Conservation (phyloP, 2,797 vertebrate species). For the Bovichtus diacanthus region DNA sequence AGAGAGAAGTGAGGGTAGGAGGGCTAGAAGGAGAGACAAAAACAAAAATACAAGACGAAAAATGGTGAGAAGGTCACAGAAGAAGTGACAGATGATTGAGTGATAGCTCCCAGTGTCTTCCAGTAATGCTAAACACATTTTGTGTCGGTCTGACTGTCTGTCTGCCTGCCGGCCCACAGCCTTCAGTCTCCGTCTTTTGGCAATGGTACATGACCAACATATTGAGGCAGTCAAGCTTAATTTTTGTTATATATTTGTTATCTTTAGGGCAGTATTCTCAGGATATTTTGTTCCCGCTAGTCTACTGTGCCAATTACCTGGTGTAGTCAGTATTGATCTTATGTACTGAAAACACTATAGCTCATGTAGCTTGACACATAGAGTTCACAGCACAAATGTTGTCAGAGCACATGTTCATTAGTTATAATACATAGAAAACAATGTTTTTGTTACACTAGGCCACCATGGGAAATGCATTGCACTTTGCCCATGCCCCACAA, state of each 20-base stretch:
- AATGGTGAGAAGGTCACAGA: constrained; percentile 73
- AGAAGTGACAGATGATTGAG: constrained; percentile 57
- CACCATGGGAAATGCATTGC: constrained; percentile 3
- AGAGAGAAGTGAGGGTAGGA: constrained; percentile 47
- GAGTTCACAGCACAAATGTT: background rate
- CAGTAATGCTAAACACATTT: constrained; percentile 47
- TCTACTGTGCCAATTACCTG: background rate
- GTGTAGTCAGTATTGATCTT: background rate
- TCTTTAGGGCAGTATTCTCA: background rate
- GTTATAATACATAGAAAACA: constrained; percentile 20
- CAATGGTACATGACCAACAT: constrained; percentile 10
- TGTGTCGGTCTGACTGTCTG: constrained; percentile 39
- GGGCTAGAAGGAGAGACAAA: constrained; percentile 59
- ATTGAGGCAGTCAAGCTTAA: background rate
- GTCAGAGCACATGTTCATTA: background rate
- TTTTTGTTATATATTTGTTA: constrained; percentile 14
- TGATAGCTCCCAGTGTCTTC: constrained; percentile 52
- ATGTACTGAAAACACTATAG: background rate
- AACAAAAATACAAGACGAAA: constrained; percentile 67
- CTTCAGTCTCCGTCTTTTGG: constrained; percentile 6
- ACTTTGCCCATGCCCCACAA: background rate
- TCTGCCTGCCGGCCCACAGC: constrained; percentile 23
- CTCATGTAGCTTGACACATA: background rate
- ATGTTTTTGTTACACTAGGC: constrained; percentile 18
- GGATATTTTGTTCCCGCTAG: background rate